Evolutionary conservation across 2,113 vertebrate genomes (phyloP), one percentile per base, ranked within the genome.

Genomic region (Eretmodus cyanostictus): DNA sequence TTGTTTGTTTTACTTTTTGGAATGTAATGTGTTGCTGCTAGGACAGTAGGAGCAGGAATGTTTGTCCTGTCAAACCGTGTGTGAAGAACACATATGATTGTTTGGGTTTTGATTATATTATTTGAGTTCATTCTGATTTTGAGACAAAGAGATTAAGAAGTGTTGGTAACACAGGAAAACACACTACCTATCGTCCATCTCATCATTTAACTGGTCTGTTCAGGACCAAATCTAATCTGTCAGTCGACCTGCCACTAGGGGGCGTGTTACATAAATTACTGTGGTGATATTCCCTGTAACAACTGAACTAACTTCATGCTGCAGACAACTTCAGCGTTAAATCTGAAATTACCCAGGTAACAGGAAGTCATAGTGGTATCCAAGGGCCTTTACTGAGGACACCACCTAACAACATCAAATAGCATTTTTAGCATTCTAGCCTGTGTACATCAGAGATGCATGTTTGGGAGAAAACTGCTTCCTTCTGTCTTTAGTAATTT

Each of bases 221-320:
- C 63, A 68, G 63, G 7, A 40, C 63, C 19, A 68, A 68, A 68
- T 71, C 9, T 42, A 71, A 71, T 42, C 36, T 24, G 36, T 42
- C 12, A 14, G 66, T 24, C 1, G n/a, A 14, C n/a, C n/a, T 71
- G 19, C 12, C 63, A 71, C 36, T 71, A 42, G 36, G n/a, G 34
- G n/a, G 36, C 12, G 11, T 71, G 1, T 71, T 71, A 71, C 8
- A 24, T 38, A 38, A 38, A 0, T 68, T 68, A 22, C 34, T 5
- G 34, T 66, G 61, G 34, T 13, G 61, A 3, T 66, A 2, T 22
- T 22, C 19, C 19, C 11, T 66, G 61, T 38, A 66, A 66, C 34
- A 66, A 66, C 61, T 1, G 34, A 8, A 22, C 7, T 22, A 66
- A 38, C 19, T 66, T 66, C 6, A 66, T 66, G 34, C 34, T 22